phyloP scores from a whole-genome alignment of 1,140 invertebrate genomes.

The Gerris buenoi region DNA sequence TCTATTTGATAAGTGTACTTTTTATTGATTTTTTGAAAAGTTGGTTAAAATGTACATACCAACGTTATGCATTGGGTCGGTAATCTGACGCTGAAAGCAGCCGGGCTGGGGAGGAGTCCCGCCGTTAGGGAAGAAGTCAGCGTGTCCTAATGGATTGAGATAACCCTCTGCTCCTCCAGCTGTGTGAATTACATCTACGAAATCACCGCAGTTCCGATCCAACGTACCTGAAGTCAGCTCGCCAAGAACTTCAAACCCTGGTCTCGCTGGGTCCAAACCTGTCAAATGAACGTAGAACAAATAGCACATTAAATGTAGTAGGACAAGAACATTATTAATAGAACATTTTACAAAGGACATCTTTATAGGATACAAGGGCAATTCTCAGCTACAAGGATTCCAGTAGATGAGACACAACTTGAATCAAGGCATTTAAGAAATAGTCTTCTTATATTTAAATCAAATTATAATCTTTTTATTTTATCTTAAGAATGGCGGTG shows the following conservation, averaged over 20 bases:
- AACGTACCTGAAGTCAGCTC: constrained; percentile 37
- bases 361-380: too few relatives aligned
- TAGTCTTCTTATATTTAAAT: too few relatives aligned
- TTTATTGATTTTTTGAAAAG: background rate
- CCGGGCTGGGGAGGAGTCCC: constrained; percentile 47
- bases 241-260: constrained; percentile 50
- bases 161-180: constrained; percentile 50
- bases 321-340: too few relatives aligned
- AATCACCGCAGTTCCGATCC: constrained; percentile 35
- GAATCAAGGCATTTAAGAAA: too few relatives aligned
- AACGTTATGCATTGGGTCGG: too few relatives aligned
- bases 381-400: too few relatives aligned
- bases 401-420: too few relatives aligned
- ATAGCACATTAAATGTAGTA: too few relatives aligned
- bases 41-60: background rate
- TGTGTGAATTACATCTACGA: constrained; percentile 61
- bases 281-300: constrained; percentile 7
- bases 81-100: constrained; percentile 32
- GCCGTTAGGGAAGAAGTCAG: constrained; percentile 60
- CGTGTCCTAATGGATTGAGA: constrained; percentile 43
- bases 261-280: constrained; percentile 51
- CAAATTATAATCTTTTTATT: too few relatives aligned
- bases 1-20: background rate
- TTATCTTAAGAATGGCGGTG: too few relatives aligned
- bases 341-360: too few relatives aligned